Conservation (phyloP, 1,140 invertebrate genomes). For the Pseudomyrmex flavicornis region DNA sequence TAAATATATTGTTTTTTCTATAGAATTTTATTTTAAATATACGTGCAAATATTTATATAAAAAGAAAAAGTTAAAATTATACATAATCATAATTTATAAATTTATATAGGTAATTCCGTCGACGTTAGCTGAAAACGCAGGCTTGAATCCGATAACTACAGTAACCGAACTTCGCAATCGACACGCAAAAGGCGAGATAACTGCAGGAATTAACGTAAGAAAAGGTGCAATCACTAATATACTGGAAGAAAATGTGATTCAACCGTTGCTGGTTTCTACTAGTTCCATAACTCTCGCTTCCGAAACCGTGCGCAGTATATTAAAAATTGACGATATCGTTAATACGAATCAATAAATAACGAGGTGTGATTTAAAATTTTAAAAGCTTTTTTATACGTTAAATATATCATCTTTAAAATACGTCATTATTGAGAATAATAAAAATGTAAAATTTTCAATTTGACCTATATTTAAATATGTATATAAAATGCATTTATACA, state of each 20-base stretch:
- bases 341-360: slow-evolving; percentile 84
- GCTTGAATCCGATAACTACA: slow-evolving; percentile 98
- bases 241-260: slow-evolving; percentile 98
- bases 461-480: slow-evolving; percentile 9
- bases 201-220: slow-evolving; percentile 98
- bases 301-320: slow-evolving; percentile 98
- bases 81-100: slow-evolving; percentile 24
- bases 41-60: not conserved
- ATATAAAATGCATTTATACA: too few relatives aligned
- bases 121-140: slow-evolving; percentile 99
- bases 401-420: slow-evolving; percentile 38
- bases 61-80: not conserved
- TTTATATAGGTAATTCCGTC: slow-evolving; percentile 91
- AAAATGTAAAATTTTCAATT: slow-evolving; percentile 1
- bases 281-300: slow-evolving; percentile 97
- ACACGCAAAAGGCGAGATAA: slow-evolving; percentile 94
- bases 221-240: slow-evolving; percentile 98
- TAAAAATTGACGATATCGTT: slow-evolving; percentile 99
- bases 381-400: not conserved
- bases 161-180: slow-evolving; percentile 98
- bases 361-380: not conserved
- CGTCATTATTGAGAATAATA: slow-evolving; percentile 19
- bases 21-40: not conserved
- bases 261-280: slow-evolving; percentile 97
- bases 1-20: not conserved